Evolutionary conservation across 2,113 vertebrate genomes (phyloP).

Genomic region (Lipophrys pholis): DNA sequence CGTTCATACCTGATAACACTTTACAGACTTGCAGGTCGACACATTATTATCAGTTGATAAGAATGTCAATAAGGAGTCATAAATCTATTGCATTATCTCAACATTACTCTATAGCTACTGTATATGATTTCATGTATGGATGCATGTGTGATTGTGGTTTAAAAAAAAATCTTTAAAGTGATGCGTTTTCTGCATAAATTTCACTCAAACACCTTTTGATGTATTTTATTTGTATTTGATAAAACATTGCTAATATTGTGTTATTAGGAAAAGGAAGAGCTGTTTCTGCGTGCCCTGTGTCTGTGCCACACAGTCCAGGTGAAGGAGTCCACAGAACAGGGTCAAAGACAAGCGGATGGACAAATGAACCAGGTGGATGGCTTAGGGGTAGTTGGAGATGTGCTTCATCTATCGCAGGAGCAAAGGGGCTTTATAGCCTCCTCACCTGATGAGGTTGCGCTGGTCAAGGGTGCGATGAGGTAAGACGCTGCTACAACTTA

Average conservation of each 20-base stretch:
- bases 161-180: too few relatives aligned
- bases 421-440: constrained; percentile 89
- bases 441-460: constrained; percentile 95
- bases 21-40: constrained; percentile 19
- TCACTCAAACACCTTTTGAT: too few relatives aligned
- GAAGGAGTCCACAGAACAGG: constrained; percentile 82
- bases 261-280: constrained; percentile 90
- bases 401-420: constrained; percentile 14
- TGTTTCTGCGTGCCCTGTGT: constrained; percentile 95
- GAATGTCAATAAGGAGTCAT: constrained; percentile 7
- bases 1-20: constrained; percentile 50
- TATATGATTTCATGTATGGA: constrained; percentile 12
- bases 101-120: constrained; percentile 27
- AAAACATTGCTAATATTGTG: background rate
- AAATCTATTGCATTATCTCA: constrained; percentile 36
- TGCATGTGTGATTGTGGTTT: background rate
- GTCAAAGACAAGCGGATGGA: constrained; percentile 52
- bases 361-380: constrained; percentile 59
- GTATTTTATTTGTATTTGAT: background rate
- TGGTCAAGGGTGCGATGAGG: constrained; percentile 95
- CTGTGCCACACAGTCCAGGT: constrained; percentile 97
- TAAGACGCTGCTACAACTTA: constrained; percentile 70
- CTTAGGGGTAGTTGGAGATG: constrained; percentile 45
- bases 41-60: constrained; percentile 26
- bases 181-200: too few relatives aligned